phyloP scores from a whole-genome alignment of 2,113 vertebrate genomes.

The Genyomyrus donnyi region DNA sequence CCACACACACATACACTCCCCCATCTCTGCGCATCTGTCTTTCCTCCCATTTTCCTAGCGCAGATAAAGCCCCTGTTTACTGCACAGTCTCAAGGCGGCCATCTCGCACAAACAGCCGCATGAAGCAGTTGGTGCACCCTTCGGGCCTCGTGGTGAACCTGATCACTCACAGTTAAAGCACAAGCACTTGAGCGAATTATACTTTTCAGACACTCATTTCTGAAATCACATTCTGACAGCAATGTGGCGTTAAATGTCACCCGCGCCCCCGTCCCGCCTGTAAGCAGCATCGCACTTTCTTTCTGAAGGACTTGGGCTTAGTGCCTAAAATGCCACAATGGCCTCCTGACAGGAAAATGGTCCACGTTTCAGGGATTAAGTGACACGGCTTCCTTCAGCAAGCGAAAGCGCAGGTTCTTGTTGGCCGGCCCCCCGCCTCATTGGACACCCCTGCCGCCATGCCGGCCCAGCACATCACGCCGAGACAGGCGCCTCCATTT shows the following conservation, averaged over 20 bases:
- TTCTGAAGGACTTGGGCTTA: slow-evolving; percentile 28
- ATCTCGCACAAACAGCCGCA: neutral
- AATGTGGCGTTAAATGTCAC: slow-evolving; percentile 36
- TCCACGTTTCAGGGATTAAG: slow-evolving; percentile 31
- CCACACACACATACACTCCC: neutral
- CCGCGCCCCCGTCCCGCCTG: neutral
- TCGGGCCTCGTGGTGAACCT: neutral
- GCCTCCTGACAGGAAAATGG: slow-evolving; percentile 35
- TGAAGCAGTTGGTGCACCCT: neutral
- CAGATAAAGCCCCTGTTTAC: neutral
- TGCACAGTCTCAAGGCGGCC: neutral
- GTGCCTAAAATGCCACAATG: slow-evolving; percentile 32
- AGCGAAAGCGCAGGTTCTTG: slow-evolving; percentile 36
- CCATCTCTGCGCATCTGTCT: neutral
- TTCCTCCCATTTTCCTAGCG: neutral
- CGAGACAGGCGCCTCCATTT: slow-evolving; percentile 15
- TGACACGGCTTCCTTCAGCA: slow-evolving; percentile 37
- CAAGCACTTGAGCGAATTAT: neutral
- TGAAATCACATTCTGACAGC: slow-evolving; percentile 23
- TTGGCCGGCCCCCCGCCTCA: slow-evolving; percentile 31
- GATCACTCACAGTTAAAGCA: neutral
- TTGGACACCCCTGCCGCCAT: neutral
- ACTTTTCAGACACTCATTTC: slow-evolving; percentile 25
- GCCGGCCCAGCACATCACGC: neutral
- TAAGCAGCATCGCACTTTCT: slow-evolving; percentile 22